phyloP scores from a whole-genome alignment of 2,888 invertebrate species.

The Monoplex corrugatus region DNA sequence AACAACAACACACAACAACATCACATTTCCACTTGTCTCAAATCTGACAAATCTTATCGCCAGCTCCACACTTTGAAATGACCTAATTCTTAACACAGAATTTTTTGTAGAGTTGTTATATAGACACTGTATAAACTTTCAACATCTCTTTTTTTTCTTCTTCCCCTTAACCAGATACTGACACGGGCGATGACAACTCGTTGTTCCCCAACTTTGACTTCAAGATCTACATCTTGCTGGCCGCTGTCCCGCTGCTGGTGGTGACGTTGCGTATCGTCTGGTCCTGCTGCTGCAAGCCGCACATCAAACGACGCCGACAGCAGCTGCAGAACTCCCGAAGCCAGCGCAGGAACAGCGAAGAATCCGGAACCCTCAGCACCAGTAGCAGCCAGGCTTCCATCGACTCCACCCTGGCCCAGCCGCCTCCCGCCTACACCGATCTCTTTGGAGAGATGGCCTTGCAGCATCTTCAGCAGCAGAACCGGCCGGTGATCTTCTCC shows the following conservation, averaged over 20 bases:
- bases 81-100: no score
- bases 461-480: no score
- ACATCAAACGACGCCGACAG: constrained; percentile 46
- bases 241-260: constrained; percentile 55
- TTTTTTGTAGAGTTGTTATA: no score
- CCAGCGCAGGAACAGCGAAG: neutral
- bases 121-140: no score
- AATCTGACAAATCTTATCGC: no score
- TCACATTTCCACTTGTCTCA: no score
- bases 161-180: neutral
- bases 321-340: constrained; percentile 12
- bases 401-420: constrained; percentile 50
- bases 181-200: constrained; percentile 26
- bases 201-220: constrained; percentile 55
- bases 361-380: constrained; percentile 8
- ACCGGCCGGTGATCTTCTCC: constrained; percentile 40
- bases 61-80: no score
- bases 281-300: constrained; percentile 53
- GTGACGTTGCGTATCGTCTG: constrained; percentile 56
- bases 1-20: no score
- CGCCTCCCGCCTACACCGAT: constrained; percentile 55
- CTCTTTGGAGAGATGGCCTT: constrained; percentile 52
- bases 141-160: no score
- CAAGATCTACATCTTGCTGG: constrained; percentile 60
- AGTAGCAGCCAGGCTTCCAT: constrained; percentile 41